Base-by-base conservation (phyloP, 2,888 invertebrate species). In the Erynnis tages region DNA sequence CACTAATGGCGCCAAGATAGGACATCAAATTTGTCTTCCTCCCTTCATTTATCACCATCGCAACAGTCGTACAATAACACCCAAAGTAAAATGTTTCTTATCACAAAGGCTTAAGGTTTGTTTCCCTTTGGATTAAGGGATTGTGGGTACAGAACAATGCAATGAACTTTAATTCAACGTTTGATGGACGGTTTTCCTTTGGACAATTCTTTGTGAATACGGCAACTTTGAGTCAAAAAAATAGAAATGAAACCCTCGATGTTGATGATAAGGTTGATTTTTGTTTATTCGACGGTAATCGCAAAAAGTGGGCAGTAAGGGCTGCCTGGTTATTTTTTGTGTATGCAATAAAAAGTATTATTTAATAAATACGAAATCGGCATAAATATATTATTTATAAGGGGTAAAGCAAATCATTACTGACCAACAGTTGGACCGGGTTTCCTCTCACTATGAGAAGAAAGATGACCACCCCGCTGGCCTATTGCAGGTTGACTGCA, bases 11-110 rank as follows among this genome's bases (percentile, higher is more conserved):
- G 10, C 46, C 23, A 40, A 66, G 73, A 73, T 73, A 72, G 66
- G 74, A 67, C 71, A 73, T 74, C 69, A 79, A 76, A 79, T 79
- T 79, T 79, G 77, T 80, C 78, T 75, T 74, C 70, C 69, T 69
- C 69, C 68, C 65, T 65, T 54, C 65, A 79, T 82, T 76, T 78
- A 76, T 79, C 76, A 77, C 70, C 60, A 66, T 63, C 44, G 38
- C 13, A 30, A 21, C n/a, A n/a, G n/a, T n/a, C 30, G 13, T 4
- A n/a, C 13, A 1, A 21, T 40, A 27, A 38, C 13, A 17, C 13
- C 25, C 32, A 14, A n/a, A 11, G 6, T 38, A 45, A 25, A 38
- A 53, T 5, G n/a, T 10, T 25, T 38, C 29, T 37, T 52, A 52
- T 29, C 21, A 23, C 16, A 21, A 13, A 3, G 25, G 2, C 6